A percentile compares a stretch with the other conserved stretches of the same genome.
phyloP scores from a whole-genome alignment of 2,797 vertebrate genomes.

The Lepilemur ruficaudatus region DNA sequence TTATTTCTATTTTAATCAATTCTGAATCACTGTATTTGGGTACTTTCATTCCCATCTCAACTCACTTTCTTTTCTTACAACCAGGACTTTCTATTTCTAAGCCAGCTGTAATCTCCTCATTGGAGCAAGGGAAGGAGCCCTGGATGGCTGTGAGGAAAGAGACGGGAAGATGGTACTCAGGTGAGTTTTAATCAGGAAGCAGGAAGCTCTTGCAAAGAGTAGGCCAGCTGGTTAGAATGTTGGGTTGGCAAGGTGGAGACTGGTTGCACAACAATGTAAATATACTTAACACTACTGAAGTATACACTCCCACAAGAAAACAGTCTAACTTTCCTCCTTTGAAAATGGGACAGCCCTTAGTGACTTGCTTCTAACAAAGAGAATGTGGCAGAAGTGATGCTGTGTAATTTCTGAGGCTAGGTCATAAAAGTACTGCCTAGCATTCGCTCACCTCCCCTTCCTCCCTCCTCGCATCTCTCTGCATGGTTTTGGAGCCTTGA shows the following conservation, averaged over 20 bases:
- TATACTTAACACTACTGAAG: no score
- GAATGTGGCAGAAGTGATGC: background rate
- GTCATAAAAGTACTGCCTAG: background rate
- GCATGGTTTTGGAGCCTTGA: background rate
- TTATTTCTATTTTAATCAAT: conserved; percentile 16
- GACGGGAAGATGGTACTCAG: background rate
- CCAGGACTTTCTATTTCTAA: background rate
- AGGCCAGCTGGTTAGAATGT: background rate
- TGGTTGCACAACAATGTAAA: no score
- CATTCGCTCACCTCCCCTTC: background rate
- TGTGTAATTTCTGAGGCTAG: background rate
- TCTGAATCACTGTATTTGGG: background rate
- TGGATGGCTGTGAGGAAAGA: conserved; percentile 6
- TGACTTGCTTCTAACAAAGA: background rate
- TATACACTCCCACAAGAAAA: background rate
- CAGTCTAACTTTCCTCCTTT: background rate
- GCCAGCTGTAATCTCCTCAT: background rate
- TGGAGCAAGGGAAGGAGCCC: conserved; percentile 49
- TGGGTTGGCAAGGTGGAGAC: background rate
- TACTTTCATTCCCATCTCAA: background rate
- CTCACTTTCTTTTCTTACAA: conserved; percentile 33
- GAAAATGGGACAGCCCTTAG: background rate
- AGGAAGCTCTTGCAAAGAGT: background rate
- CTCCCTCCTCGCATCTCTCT: background rate
- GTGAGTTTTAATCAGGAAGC: background rate